Evolutionary conservation across 2,113 vertebrate species (phyloP), one percentile per base, ranked within the genome.

Genomic region (Hystrix cristata): DNA sequence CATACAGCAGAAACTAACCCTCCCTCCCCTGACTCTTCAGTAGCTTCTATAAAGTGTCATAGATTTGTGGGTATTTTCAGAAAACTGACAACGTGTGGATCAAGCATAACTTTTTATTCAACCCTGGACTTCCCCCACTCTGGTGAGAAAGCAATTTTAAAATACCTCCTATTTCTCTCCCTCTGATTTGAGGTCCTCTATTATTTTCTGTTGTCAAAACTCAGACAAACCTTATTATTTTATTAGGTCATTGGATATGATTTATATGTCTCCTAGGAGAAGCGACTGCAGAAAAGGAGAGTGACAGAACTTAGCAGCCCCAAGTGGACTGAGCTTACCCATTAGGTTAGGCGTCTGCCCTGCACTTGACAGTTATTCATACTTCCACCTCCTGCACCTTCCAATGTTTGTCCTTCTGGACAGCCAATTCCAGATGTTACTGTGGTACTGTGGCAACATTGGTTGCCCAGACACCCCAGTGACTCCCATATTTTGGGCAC

Each of bases 131-230:
- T 72, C 48, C 69, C 59, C 69, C 80, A 13, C 87, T 93, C 78
- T 65, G 3, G 69, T 59, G 67, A 95, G 88, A 96, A 96, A 93
- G 38, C 60, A 53, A 88, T 96, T 96, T 84, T 82, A 59, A 94
- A 96, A 93, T 69, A 60, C 86, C 55, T 95, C 64, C 55, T 93
- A 69, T 94, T 87, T 89, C 89, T 97, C n/a, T 97, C 67, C n/a
- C 59, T 95, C 65, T 91, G 89, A 94, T 95, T 79, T 94, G 96
- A 83, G 29, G 67, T 76, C 72, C 82, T 96, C 82, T 93, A 64
- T 94, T 97, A 95, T 96, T 97, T 96, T 97, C 91, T 76, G 55
- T 88, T 96, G 93, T 97, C 95, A 91, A 97, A 96, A 89, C 91
- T 94, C 95, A 95, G 93, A 89, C 96, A 95, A 97, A 93, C 43